Evolutionary conservation across 2,888 invertebrate genomes (phyloP).

Genomic region (Trachelus tabidus): DNA sequence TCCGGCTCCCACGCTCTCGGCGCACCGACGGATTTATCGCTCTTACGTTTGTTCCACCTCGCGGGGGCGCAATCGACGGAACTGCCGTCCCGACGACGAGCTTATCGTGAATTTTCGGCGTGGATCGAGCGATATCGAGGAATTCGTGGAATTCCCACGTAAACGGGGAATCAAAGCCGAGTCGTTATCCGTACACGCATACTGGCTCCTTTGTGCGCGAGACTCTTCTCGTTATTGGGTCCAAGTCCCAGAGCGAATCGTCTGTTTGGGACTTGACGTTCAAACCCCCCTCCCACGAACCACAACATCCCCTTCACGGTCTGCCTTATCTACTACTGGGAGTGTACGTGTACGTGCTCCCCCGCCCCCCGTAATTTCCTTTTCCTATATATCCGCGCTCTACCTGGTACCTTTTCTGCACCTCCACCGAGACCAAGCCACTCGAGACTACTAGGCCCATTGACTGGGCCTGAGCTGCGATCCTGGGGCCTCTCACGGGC

Average conservation of each 20-base stretch:
- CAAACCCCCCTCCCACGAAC: not conserved
- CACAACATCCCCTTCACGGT: not conserved
- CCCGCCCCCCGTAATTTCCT: not conserved
- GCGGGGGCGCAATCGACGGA: not conserved
- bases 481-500: not conserved
- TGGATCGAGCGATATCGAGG: not conserved
- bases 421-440: not conserved
- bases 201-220: not conserved
- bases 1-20: constrained; percentile 20
- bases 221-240: not conserved
- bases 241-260: not conserved
- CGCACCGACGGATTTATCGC: not conserved
- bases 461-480: not conserved
- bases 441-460: not conserved
- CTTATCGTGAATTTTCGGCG: not conserved
- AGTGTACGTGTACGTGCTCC: not conserved
- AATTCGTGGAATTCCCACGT: not conserved
- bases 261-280: not conserved
- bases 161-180: not conserved
- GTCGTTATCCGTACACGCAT: not conserved
- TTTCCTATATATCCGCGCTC: not conserved
- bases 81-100: not conserved
- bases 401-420: not conserved
- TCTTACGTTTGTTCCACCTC: not conserved
- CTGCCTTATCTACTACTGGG: not conserved